These are phyloP conservation scores for Malurus elegans DNA, from an alignment of 2,113 vertebrate species.

Conservation along the genomic window DNA sequence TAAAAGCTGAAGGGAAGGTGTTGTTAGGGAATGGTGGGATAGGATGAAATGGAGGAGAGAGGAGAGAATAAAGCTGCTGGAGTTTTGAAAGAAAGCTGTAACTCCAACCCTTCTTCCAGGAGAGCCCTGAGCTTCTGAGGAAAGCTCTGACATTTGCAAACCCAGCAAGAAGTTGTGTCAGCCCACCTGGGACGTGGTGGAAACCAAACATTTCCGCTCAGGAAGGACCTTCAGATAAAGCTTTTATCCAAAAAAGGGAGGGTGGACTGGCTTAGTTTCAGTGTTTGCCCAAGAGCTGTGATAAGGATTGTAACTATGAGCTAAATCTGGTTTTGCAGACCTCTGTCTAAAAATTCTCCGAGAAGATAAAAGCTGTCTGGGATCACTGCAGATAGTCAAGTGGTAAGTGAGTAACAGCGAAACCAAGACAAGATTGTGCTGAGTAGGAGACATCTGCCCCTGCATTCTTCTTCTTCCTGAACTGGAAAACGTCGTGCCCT, in stretches of 20 bases:
- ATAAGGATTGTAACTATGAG: constrained; percentile 30
- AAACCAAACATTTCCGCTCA: not conserved
- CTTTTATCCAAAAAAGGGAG: constrained; percentile 1
- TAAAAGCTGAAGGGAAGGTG: not conserved
- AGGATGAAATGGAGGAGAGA: not conserved
- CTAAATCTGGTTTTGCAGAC: constrained; percentile 70
- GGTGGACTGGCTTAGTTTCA: not conserved
- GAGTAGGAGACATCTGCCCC: constrained; percentile 17
- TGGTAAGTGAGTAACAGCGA: constrained; percentile 74
- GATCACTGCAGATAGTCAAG: constrained; percentile 74
- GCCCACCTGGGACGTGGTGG: constrained; percentile 1
- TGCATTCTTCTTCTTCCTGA: not conserved
- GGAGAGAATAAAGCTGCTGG: not conserved
- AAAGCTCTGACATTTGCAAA: constrained; percentile 3
- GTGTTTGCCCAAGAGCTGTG: constrained; percentile 8
- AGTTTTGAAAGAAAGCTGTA: not conserved
- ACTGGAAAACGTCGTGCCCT: not conserved
- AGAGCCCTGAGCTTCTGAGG: not conserved
- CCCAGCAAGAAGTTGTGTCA: not conserved
- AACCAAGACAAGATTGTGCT: constrained; percentile 51
- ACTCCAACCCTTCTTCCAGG: not conserved
- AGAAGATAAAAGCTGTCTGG: constrained; percentile 77
- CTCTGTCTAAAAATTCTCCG: constrained; percentile 77
- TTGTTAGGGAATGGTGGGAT: not conserved
- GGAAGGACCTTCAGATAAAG: not conserved